phyloP scores from a whole-genome alignment of 2,797 vertebrate genomes.

The Discoglossus pictus region DNA sequence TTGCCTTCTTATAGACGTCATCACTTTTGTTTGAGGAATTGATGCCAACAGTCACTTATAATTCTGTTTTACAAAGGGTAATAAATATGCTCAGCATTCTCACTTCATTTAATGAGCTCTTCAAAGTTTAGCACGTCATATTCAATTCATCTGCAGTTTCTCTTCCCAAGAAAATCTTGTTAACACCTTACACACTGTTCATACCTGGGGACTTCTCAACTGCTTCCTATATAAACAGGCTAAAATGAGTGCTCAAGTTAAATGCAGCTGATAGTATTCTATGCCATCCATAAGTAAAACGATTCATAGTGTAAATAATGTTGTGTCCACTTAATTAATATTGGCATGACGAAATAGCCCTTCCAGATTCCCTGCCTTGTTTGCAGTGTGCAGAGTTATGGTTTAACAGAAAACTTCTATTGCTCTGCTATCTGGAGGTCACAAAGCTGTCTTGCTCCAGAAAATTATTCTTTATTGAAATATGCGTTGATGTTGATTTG shows the following conservation, averaged over 20 bases:
- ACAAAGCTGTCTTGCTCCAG: constrained; percentile 2
- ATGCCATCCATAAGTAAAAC: background rate
- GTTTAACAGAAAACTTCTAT: background rate
- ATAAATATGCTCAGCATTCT: constrained; percentile 1
- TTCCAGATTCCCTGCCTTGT: constrained; percentile 26
- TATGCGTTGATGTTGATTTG: constrained; percentile 7
- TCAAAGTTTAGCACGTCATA: constrained; percentile 34
- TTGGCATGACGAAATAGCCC: constrained; percentile 24
- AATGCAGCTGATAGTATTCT: background rate
- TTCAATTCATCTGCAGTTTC: constrained; percentile 28
- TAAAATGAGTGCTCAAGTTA: constrained; percentile 4
- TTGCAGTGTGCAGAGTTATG: constrained; percentile 23
- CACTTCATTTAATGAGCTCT: constrained; percentile 8
- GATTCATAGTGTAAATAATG: constrained; percentile 21
- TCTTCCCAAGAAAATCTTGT: constrained; percentile 2
- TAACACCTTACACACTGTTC: too few relatives aligned
- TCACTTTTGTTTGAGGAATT: too few relatives aligned
- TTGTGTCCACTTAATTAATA: constrained; percentile 25
- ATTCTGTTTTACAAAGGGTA: too few relatives aligned
- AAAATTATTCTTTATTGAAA: constrained; percentile 12
- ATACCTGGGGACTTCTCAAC: too few relatives aligned
- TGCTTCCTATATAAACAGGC: background rate
- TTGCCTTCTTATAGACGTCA: too few relatives aligned
- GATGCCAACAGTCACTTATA: too few relatives aligned
- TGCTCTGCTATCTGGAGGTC: constrained; percentile 13